Evolutionary conservation across 53 echinoderm and acorn worm genomes (phyloP).

Genomic region (Luidia sarsii): DNA sequence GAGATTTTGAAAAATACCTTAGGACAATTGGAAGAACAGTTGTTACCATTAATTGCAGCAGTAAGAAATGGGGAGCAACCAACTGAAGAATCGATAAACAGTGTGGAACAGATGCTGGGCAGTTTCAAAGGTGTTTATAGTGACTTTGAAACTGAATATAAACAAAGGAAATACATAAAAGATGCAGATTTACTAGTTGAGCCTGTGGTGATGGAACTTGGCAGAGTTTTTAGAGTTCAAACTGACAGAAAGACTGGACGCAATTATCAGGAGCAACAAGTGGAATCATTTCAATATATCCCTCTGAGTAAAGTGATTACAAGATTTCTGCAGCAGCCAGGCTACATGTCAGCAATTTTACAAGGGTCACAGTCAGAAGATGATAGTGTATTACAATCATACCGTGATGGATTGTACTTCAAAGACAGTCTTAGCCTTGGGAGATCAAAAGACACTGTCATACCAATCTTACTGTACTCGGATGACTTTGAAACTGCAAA

Average conservation of each 20-base stretch:
- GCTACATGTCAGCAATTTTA: slow-evolving; percentile 41
- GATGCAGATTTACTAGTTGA: slow-evolving; percentile 26
- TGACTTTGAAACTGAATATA: slow-evolving; percentile 35
- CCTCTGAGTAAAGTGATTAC: slow-evolving; percentile 26
- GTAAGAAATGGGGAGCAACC: slow-evolving; percentile 6
- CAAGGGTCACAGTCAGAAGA: slow-evolving; percentile 15
- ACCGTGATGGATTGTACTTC: slow-evolving; percentile 58
- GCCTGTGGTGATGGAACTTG: slow-evolving; percentile 12
- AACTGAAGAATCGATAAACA: slow-evolving; percentile 1
- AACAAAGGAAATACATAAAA: slow-evolving; percentile 41
- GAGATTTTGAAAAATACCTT: background rate
- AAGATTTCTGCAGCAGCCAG: slow-evolving; percentile 57
- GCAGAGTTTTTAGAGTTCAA: slow-evolving; percentile 22
- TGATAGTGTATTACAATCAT: slow-evolving; percentile 42
- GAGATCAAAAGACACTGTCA: background rate
- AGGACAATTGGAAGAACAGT: background rate
- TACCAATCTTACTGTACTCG: slow-evolving; percentile 24
- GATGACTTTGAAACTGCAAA: slow-evolving; percentile 53
- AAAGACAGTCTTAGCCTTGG: slow-evolving; percentile 26
- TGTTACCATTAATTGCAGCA: slow-evolving; percentile 1
- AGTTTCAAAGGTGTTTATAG: slow-evolving; percentile 2
- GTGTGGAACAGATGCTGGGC: background rate
- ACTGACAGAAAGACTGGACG: slow-evolving; percentile 32
- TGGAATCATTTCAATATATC: slow-evolving; percentile 28
- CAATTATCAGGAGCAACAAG: slow-evolving; percentile 14